Evolutionary conservation across 2,888 invertebrate genomes (phyloP), one percentile per base, ranked within the genome.

Genomic region (Eupithecia abbreviata): DNA sequence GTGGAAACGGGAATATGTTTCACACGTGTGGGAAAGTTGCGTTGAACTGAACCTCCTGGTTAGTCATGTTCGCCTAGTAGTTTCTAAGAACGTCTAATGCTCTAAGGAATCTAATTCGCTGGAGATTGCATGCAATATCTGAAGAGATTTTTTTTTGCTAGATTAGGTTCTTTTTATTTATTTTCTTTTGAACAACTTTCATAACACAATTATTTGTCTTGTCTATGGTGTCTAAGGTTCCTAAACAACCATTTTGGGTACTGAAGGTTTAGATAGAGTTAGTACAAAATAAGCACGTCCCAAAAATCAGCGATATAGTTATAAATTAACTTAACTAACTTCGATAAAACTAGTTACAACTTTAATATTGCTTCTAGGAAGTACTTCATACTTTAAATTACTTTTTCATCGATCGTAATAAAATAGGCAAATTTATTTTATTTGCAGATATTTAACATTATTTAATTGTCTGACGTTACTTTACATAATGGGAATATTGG

Each of bases 1-100:
- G 86, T 86, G 86, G 86, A 86, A 86, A 88, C 87, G 86, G 90
- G 88, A 90, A 87, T 85, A 87, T 87, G 84, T 80, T 80, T 71
- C 77, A 88, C 88, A 90, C 89, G 89, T 90, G 91, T 89, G 90
- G 86, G 87, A 86, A 85, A 82, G 86, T 86, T 85, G 85, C 83
- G 80, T 85, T 85, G 89, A 30, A 62, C 62, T 30, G 30, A 87
- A 94, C 91, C 86, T 91, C 87, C 90, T 92, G 83, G 82, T 69
- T 69, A 73, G 81, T 90, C 89, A 91, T 95, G 84, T 82, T 84
- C 81, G 83, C 95, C 94, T 94, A 87, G 94, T 95, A 93, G 88
- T 90, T 94, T 95, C 95, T 95, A 95, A 95, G 93, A 94, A 93
- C 93, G 84, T 95, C 95, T 95, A 95, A 95, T 95, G 93, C 93